These are phyloP conservation scores for Arrhamphus sclerolepis DNA, from an alignment of 2,797 vertebrate genomes.

Conservation along the genomic window DNA sequence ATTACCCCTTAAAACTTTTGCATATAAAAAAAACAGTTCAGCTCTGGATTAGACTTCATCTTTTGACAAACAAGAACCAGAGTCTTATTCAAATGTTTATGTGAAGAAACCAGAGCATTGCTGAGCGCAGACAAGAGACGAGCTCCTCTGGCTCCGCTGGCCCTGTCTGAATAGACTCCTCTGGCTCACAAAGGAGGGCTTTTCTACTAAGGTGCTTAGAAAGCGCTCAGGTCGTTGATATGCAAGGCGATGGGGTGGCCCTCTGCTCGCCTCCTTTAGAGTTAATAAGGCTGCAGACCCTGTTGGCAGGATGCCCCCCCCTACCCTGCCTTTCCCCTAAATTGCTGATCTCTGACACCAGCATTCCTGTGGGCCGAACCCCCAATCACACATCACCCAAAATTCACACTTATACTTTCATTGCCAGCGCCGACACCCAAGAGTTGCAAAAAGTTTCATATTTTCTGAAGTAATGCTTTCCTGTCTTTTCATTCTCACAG, in stretches of 20 bases:
- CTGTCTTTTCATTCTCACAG: too few species aligned
- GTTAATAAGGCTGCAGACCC: constrained; percentile 79
- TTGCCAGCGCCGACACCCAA: constrained; percentile 23
- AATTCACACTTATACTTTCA: constrained; percentile 10
- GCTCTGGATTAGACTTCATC: neutral
- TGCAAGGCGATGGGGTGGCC: constrained; percentile 83
- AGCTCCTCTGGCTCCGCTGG: constrained; percentile 50
- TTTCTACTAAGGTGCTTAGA: constrained; percentile 83
- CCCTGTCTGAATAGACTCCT: constrained; percentile 63
- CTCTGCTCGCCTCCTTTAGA: constrained; percentile 78
- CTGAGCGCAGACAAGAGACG: constrained; percentile 53
- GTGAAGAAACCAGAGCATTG: constrained; percentile 41
- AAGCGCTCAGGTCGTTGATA: constrained; percentile 85
- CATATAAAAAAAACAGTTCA: constrained; percentile 6
- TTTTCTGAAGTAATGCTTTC: too few species aligned
- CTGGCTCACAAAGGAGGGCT: constrained; percentile 83
- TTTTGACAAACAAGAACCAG: constrained; percentile 17
- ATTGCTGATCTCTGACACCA: constrained; percentile 49
- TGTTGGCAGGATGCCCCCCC: constrained; percentile 68
- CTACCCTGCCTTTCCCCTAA: constrained; percentile 29
- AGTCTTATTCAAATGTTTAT: constrained; percentile 46
- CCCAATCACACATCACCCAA: constrained; percentile 24
- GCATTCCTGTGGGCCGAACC: constrained; percentile 61
- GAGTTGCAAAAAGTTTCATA: constrained; percentile 2
- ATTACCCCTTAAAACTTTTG: constrained; percentile 13